These are phyloP conservation scores for Linnaemya tessellans DNA, from an alignment of 2,888 invertebrate genomes.

Conservation along the genomic window DNA sequence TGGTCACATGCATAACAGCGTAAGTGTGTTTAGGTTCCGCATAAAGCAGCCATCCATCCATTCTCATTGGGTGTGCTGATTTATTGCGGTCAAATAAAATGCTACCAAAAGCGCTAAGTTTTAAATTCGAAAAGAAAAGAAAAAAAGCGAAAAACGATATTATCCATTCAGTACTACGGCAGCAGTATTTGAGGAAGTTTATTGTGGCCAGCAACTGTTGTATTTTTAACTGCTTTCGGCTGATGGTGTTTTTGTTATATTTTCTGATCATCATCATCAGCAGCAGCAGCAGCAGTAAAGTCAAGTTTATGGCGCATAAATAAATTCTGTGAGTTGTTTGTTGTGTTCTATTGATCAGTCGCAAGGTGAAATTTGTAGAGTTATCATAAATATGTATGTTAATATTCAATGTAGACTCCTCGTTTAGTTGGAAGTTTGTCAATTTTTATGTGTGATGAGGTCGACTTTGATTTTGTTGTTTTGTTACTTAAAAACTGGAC, in stretches of 20 bases:
- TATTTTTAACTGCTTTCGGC: constrained; percentile 20
- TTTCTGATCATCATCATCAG: neutral
- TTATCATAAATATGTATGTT: constrained; percentile 69
- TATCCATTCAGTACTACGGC: constrained; percentile 43
- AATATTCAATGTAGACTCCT: constrained; percentile 56
- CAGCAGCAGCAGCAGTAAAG: constrained; percentile 22
- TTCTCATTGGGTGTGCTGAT: constrained; percentile 79
- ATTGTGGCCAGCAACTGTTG: constrained; percentile 20
- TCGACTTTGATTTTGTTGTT: constrained; percentile 33
- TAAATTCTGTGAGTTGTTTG: constrained; percentile 49
- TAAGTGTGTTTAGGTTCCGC: constrained; percentile 30
- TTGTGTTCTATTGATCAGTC: constrained; percentile 56
- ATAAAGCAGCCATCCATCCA: constrained; percentile 45
- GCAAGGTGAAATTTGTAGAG: constrained; percentile 72
- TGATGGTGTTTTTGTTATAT: constrained; percentile 14
- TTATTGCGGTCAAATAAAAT: constrained; percentile 78
- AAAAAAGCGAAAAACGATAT: constrained; percentile 21
- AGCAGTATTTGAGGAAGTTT: neutral
- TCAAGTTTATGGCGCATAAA: constrained; percentile 70
- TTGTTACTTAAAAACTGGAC: constrained; percentile 38
- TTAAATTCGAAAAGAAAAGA: constrained; percentile 62
- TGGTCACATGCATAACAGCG: constrained; percentile 33
- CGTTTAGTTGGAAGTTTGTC: constrained; percentile 67
- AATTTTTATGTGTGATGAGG: constrained; percentile 54
- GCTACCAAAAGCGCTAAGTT: constrained; percentile 74